phyloP scores from a whole-genome alignment of 2,797 vertebrate genomes.

The Lindbergichthys nudifrons region DNA sequence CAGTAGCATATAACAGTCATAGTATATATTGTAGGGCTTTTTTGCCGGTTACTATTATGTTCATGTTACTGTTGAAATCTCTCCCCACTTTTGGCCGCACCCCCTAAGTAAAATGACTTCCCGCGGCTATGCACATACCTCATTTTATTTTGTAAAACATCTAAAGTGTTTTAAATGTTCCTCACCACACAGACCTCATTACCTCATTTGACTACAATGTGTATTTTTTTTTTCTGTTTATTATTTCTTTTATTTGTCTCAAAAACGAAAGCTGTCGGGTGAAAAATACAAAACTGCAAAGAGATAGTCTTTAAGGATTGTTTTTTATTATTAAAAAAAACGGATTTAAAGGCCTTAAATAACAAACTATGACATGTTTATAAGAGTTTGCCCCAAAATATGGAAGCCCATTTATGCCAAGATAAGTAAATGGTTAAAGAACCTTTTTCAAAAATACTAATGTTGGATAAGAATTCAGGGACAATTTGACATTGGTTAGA shows the following conservation, averaged over 20 bases:
- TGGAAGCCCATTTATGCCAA: not conserved
- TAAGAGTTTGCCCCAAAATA: not conserved
- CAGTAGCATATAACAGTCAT: no score
- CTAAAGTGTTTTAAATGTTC: constrained; percentile 18
- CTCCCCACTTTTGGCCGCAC: no score
- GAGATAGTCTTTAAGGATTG: not conserved
- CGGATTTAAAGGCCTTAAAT: no score
- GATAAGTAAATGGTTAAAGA: not conserved
- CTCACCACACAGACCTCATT: constrained; percentile 63
- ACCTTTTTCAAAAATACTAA: no score
- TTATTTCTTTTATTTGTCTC: constrained; percentile 10
- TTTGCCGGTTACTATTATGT: no score
- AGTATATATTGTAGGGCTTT: no score
- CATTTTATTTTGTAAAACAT: constrained; percentile 33
- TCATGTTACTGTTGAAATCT: no score
- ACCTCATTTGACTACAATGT: constrained; percentile 70
- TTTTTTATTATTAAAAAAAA: not conserved
- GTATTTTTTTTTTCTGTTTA: constrained; percentile 10
- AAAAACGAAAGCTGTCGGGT: constrained; percentile 16
- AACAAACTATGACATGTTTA: not conserved
- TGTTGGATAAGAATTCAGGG: no score
- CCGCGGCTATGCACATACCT: constrained; percentile 47
- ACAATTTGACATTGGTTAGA: no score
- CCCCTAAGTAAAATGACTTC: no score
- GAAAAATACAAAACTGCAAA: constrained; percentile 29